Evolutionary conservation across 2,888 invertebrate species (phyloP).

Genomic region (Fragum fragum): DNA sequence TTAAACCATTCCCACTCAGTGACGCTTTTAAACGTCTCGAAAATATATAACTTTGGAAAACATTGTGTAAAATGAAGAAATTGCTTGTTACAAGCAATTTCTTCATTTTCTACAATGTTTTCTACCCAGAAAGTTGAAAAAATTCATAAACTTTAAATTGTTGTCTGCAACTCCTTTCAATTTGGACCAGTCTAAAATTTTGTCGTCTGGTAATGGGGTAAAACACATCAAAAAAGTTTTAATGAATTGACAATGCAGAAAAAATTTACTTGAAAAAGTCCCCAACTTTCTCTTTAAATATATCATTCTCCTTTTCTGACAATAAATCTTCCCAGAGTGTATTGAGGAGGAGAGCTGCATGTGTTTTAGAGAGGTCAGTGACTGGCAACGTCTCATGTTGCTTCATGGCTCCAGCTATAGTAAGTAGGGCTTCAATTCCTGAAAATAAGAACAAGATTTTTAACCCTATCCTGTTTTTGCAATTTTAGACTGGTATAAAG

Average conservation of each 20-base stretch:
- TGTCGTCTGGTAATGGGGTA: background rate
- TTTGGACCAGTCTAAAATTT: background rate
- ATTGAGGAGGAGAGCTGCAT: conserved; percentile 96
- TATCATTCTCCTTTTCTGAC: conserved; percentile 91
- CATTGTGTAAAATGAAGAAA: background rate
- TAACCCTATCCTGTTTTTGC: too few species aligned
- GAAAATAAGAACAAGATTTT: conserved; percentile 12
- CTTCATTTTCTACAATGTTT: background rate
- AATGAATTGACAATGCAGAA: too few species aligned
- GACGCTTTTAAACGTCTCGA: too few species aligned
- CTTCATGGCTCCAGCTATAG: conserved; percentile 97
- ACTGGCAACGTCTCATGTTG: conserved; percentile 94
- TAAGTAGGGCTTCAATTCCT: conserved; percentile 91
- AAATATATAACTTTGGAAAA: too few species aligned
- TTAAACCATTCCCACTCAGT: too few species aligned
- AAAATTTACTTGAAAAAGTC: conserved; percentile 83
- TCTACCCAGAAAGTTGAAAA: background rate
- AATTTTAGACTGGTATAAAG: too few species aligned
- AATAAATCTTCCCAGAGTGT: conserved; percentile 98
- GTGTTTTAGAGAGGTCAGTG: conserved; percentile 95
- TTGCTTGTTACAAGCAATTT: background rate
- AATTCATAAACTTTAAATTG: background rate
- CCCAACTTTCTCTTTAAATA: conserved; percentile 81
- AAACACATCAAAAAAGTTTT: too few species aligned
- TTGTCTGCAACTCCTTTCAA: background rate